phyloP scores from a whole-genome alignment of 92 coral and sea anemone species.

The Zoanthus gigantus region DNA sequence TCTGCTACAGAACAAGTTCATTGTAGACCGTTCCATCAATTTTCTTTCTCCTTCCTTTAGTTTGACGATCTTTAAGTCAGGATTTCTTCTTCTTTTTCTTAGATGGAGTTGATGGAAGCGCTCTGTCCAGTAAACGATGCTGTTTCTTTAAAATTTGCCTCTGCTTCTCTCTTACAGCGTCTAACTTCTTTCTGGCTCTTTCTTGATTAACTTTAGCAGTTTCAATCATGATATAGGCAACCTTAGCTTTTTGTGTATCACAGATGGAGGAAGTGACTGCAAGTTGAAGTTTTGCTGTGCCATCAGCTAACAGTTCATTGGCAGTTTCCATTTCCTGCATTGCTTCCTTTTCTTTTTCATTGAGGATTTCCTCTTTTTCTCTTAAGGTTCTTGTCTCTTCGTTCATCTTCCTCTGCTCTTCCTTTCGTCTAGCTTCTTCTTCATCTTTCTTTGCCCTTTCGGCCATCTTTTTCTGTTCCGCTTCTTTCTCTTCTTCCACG shows the following conservation, averaged over 20 bases:
- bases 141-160: slow-evolving; percentile 51
- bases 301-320: slow-evolving; percentile 42
- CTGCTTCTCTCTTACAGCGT: slow-evolving; percentile 62
- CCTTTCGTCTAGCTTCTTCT: slow-evolving; percentile 48
- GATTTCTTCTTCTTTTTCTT: slow-evolving; percentile 1
- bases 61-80: neutral
- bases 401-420: slow-evolving; percentile 47
- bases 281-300: slow-evolving; percentile 47
- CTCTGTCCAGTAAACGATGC: slow-evolving; percentile 58
- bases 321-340: slow-evolving; percentile 60
- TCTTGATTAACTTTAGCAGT: slow-evolving; percentile 44
- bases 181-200: slow-evolving; percentile 54
- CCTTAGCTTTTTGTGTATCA: slow-evolving; percentile 66
- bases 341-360: slow-evolving; percentile 53
- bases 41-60: neutral
- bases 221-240: slow-evolving; percentile 1
- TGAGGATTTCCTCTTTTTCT: slow-evolving; percentile 45
- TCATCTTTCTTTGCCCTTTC: slow-evolving; percentile 57
- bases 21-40: slow-evolving; percentile 4
- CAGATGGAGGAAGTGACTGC: slow-evolving; percentile 45
- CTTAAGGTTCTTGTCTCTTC: slow-evolving; percentile 57
- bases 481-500: slow-evolving; percentile 46
- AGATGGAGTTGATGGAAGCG: slow-evolving; percentile 41
- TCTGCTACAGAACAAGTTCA: slow-evolving; percentile 21
- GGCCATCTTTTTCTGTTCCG: slow-evolving; percentile 50